These are phyloP conservation scores for Mythimna loreyi DNA, from an alignment of 2,888 invertebrate genomes.

Conservation along the genomic window DNA sequence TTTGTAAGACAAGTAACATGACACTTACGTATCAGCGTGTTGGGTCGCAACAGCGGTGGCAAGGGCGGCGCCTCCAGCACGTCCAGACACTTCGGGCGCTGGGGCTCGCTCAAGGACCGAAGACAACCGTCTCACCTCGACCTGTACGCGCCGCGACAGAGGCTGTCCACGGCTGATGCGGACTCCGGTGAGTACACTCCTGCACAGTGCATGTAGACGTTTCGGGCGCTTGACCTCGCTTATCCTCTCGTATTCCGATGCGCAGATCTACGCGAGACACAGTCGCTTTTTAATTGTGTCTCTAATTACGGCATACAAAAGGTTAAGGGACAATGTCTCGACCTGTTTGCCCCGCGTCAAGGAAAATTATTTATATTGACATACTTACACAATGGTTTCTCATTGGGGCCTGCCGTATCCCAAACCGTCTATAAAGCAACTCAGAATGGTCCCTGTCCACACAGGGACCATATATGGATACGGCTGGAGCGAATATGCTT, in stretches of 20 bases:
- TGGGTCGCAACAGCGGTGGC: slow-evolving; percentile 84
- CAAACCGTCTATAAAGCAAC: too few relatives aligned
- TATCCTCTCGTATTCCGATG: too few relatives aligned
- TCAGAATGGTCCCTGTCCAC: too few relatives aligned
- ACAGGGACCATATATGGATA: too few relatives aligned
- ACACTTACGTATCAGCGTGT: slow-evolving; percentile 75
- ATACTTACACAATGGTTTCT: too few relatives aligned
- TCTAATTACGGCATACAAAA: too few relatives aligned
- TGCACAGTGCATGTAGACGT: slow-evolving; percentile 90
- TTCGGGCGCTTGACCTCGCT: slow-evolving; percentile 95
- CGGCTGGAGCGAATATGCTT: too few relatives aligned
- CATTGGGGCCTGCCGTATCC: too few relatives aligned
- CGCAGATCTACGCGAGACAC: too few relatives aligned
- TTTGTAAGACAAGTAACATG: slow-evolving; percentile 36
- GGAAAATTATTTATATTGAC: slow-evolving; percentile 47
- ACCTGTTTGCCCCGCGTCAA: slow-evolving; percentile 82
- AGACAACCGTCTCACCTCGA: slow-evolving; percentile 92
- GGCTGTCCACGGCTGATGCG: slow-evolving; percentile 83
- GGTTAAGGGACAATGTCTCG: slow-evolving; percentile 93
- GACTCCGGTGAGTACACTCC: slow-evolving; percentile 78
- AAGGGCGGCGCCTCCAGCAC: slow-evolving; percentile 83
- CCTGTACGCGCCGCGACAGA: slow-evolving; percentile 81
- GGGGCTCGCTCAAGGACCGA: slow-evolving; percentile 95
- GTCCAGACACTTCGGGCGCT: slow-evolving; percentile 93
- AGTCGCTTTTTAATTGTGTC: too few relatives aligned